Percentiles rank a stretch among this genome's conserved stretches.
Conservation (phyloP, 2,888 invertebrate species). For the Galeopsomyia nigrocyanea region DNA sequence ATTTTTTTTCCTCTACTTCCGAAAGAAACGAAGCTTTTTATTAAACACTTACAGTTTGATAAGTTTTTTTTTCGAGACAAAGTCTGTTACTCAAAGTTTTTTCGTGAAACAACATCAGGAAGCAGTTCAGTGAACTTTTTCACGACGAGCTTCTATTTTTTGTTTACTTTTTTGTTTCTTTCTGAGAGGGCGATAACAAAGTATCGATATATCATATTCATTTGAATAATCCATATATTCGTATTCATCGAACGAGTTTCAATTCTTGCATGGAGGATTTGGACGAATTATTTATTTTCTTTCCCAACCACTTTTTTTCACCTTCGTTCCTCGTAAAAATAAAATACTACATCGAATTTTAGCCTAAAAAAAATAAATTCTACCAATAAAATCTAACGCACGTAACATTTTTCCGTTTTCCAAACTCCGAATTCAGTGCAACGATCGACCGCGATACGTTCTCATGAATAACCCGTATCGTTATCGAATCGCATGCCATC, state of each 20-base stretch:
- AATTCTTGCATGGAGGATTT: slow-evolving; percentile 62
- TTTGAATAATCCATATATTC: slow-evolving; percentile 28
- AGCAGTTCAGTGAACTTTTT: slow-evolving; percentile 19
- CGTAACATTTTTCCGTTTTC: slow-evolving; percentile 30
- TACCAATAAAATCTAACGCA: slow-evolving; percentile 8
- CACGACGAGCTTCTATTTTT: slow-evolving; percentile 3
- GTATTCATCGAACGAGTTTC: slow-evolving; percentile 67
- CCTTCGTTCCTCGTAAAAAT: slow-evolving; percentile 26
- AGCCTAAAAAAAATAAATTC: slow-evolving; percentile 44
- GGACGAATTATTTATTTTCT: slow-evolving; percentile 58
- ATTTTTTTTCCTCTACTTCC: background rate
- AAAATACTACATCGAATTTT: slow-evolving; percentile 47
- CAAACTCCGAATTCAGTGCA: slow-evolving; percentile 49
- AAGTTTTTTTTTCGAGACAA: background rate
- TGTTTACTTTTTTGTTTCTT: background rate
- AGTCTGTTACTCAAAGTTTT: background rate
- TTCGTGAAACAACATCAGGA: background rate
- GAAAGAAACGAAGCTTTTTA: slow-evolving; percentile 2
- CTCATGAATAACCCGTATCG: slow-evolving; percentile 48
- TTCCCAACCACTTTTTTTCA: slow-evolving; percentile 12
- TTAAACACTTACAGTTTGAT: slow-evolving; percentile 1
- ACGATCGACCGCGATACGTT: slow-evolving; percentile 52
- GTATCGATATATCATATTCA: slow-evolving; percentile 44
- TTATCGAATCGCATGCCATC: slow-evolving; percentile 52
- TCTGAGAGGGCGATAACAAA: slow-evolving; percentile 26